These are phyloP conservation scores for Lutjanus erythropterus DNA, from an alignment of 2,113 vertebrate genomes.

Conservation along the genomic window DNA sequence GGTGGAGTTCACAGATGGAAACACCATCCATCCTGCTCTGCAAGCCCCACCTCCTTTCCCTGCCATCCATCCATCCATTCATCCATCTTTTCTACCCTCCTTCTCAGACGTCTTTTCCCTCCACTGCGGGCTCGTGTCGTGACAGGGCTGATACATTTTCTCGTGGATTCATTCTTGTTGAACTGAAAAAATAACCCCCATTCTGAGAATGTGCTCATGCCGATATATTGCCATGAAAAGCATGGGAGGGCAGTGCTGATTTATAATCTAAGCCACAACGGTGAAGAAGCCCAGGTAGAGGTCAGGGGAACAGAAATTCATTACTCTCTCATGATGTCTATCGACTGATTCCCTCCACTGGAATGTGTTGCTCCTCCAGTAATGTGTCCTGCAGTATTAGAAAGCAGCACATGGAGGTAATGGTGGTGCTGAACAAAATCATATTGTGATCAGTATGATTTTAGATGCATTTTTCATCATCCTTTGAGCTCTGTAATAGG, in stretches of 20 bases:
- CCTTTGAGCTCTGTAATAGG: not conserved
- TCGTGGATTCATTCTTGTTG: not conserved
- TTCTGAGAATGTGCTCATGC: not conserved
- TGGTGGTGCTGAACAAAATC: not conserved
- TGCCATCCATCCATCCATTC: constrained; percentile 14
- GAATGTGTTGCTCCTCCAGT: constrained; percentile 29
- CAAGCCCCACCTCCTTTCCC: constrained; percentile 57
- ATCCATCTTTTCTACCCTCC: not conserved
- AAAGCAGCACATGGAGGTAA: not conserved
- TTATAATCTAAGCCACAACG: not conserved
- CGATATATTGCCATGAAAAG: constrained; percentile 12
- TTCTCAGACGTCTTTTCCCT: constrained; percentile 3
- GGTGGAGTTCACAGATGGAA: constrained; percentile 68
- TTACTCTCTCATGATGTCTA: not conserved
- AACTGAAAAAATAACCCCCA: not conserved
- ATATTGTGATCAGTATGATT: not conserved
- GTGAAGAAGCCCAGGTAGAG: not conserved
- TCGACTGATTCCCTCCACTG: constrained; percentile 30
- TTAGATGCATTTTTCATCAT: constrained; percentile 3
- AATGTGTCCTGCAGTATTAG: constrained; percentile 3
- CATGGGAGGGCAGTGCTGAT: constrained; percentile 7
- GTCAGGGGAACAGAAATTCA: not conserved
- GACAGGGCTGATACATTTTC: constrained; percentile 2
- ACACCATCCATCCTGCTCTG: constrained; percentile 38
- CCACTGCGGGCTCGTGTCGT: not conserved